Base-by-base conservation (phyloP, 2,888 invertebrate species). In the Andrena camellia region DNA sequence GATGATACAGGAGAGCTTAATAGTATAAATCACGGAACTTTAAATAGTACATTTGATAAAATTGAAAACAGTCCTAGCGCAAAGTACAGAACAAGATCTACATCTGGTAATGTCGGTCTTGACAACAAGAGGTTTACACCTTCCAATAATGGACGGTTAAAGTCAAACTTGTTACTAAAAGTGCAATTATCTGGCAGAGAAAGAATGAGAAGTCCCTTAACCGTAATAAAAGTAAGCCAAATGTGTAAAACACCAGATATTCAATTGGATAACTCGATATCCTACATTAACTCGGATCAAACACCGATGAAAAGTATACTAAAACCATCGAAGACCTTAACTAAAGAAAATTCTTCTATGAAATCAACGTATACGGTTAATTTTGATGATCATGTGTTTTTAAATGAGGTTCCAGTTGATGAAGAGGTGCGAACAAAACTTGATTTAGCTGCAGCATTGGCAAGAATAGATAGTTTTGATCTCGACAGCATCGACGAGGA, bases 261-360 rank as follows among this genome's bases (percentile, higher is more conserved):
- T n/a, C 78, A 88, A 2, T 48, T 91, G n/a, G 92, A 93, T 42
- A 81, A 88, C 6, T 90, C 92, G 2, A 90, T 92, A 67, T 78
- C 86, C 0, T 93, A 93, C 54, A 79, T 92, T 3, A 94, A 93
- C 78, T 93, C 91, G 0, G 85, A 88, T 70, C 93, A 92, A 69
- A 93, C 92, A 1, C 93, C 93, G 2, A 90, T 89, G 0, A 92
- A 90, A 59, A 86, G 94, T 48, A 94, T 94, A 77, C 74, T 94
- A 13, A 93, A 94, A 50, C 83, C 81, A 81, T 68, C 81, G 0
- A 89, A 90, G 8, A 81, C 81, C n/a, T 23, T 79, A 0, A 6
- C 31, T 7, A 31, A 57, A 29, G 64, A 10, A 7, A 85, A 86
- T 4, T 59, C 60, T 0, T 31, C 52, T 2, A 29, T 50, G 0